Conservation (phyloP, 1,140 invertebrate genomes). For the Dufourea novaeangliae region DNA sequence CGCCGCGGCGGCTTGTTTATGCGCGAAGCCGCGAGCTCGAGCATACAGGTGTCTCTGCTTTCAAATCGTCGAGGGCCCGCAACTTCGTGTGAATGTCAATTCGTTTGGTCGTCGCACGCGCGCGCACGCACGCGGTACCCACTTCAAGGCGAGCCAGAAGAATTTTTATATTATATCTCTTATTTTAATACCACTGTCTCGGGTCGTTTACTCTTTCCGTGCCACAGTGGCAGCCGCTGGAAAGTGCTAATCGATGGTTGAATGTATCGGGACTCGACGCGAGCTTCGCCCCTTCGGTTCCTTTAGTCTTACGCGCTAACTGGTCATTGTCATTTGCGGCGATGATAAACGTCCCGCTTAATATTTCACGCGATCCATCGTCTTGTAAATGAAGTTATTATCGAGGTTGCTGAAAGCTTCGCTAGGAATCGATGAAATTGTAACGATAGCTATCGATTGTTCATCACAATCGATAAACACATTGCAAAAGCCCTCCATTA, state of each 20-base stretch:
- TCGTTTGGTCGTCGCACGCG: neutral
- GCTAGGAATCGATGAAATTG: neutral
- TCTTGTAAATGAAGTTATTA: neutral
- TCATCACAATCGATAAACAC: no score
- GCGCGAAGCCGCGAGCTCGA: conserved; percentile 16
- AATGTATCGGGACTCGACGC: neutral
- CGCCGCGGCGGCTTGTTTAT: conserved; percentile 49
- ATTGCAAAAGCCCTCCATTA: no score
- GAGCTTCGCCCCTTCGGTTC: neutral
- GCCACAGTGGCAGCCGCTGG: neutral
- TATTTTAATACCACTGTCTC: neutral
- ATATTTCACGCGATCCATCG: conserved; percentile 9
- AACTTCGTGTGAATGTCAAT: conserved; percentile 46
- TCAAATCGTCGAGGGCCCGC: conserved; percentile 39
- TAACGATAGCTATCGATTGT: neutral
- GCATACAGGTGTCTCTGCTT: conserved; percentile 53
- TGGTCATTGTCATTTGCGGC: neutral
- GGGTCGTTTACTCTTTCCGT: neutral
- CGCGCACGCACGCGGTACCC: conserved; percentile 28
- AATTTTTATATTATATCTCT: conserved; percentile 24
- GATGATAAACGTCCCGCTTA: conserved; percentile 4
- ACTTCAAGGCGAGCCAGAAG: conserved; percentile 29
- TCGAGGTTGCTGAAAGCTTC: neutral
- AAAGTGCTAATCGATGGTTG: conserved; percentile 13
- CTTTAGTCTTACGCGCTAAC: neutral